phyloP scores from a whole-genome alignment of 2,888 invertebrate species.

The Athripsodes cinereus region DNA sequence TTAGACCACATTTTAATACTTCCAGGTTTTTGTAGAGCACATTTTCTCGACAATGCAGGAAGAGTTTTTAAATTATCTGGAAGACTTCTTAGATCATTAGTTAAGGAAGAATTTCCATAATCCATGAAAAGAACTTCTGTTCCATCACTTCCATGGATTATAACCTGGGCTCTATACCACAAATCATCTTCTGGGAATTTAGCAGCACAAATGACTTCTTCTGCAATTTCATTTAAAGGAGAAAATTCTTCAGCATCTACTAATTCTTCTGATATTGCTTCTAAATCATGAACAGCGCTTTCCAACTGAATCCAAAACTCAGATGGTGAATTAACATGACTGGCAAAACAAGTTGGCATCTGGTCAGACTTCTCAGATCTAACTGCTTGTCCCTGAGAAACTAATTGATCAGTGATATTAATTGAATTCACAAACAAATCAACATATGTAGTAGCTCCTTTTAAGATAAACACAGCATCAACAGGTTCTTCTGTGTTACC shows the following conservation, averaged over 20 bases:
- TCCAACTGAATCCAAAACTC: conserved; percentile 79
- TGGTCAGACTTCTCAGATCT: conserved; percentile 49
- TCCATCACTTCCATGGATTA: conserved; percentile 50
- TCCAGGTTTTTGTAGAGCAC: conserved; percentile 54
- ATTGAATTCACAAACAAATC: conserved; percentile 56
- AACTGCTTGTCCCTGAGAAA: conserved; percentile 53
- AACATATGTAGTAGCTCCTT: conserved; percentile 56
- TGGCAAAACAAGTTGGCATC: conserved; percentile 61
- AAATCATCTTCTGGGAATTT: conserved; percentile 57
- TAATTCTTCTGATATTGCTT: conserved; percentile 54
- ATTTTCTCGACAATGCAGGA: conserved; percentile 56
- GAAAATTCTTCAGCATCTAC: conserved; percentile 50
- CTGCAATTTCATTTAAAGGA: conserved; percentile 43
- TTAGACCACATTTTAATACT: conserved; percentile 58
- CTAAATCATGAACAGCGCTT: conserved; percentile 50
- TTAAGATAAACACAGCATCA: conserved; percentile 51
- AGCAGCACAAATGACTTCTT: conserved; percentile 57
- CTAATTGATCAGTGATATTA: conserved; percentile 56
- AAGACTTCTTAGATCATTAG: conserved; percentile 52
- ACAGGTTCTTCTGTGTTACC: conserved; percentile 48
- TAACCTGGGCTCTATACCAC: conserved; percentile 64
- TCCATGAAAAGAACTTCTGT: conserved; percentile 63
- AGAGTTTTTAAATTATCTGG: conserved; percentile 54
- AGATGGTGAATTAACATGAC: conserved; percentile 65
- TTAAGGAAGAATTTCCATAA: conserved; percentile 58